Base-by-base conservation (phyloP, 2,797 vertebrate species). In the Lagorchestes hirsutus region DNA sequence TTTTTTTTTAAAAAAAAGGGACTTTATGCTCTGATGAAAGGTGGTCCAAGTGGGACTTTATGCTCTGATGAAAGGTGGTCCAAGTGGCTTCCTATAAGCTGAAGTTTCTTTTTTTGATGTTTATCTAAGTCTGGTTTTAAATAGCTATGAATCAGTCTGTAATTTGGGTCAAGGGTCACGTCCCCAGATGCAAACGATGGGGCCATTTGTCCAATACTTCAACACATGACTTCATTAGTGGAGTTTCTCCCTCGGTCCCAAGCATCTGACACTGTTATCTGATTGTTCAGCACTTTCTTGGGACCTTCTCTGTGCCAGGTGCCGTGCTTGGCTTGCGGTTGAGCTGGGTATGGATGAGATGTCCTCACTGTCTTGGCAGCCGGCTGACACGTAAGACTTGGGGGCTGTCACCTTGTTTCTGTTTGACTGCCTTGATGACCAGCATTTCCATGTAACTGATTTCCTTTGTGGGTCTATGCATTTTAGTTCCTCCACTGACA, bases 81-180 rank as follows among this genome's bases (percentile, higher is more conserved):
- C 94, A 94, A 91, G 3, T 55, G 29, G 40, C 57, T 96, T 50
- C 74, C 93, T 92, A 92, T 31, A 92, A 40, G 57, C 91, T 94
- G 27, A 90, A 31, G 93, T 92, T 90, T 93, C 5, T 96, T 93
- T 52, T 52, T 96, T 59, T 29, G 95, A 40, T 92, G n/a, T n/a
- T 92, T 92, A 87, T 94, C 74, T 55, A 92, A 92, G 10, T 52
- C 96, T 91, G 55, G 0, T 52, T 67, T 67, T 67, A 67, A 34
- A n/a, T 34, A 67, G 59, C 13, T 67, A 34, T n/a, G 31, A 34
- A 1, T n/a, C 31, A 16, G 11, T 14, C 59, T 34, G 12, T 67
- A 16, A 67, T 67, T n/a, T 67, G 31, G 31, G 31, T 67, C 12
- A 34, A 59, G 58, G 58, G 31, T 59, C 58, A 12, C 12, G 29